Evolutionary conservation across 2,113 vertebrate species (phyloP).

Genomic region (Sinocyclocheilus anshuiensis): DNA sequence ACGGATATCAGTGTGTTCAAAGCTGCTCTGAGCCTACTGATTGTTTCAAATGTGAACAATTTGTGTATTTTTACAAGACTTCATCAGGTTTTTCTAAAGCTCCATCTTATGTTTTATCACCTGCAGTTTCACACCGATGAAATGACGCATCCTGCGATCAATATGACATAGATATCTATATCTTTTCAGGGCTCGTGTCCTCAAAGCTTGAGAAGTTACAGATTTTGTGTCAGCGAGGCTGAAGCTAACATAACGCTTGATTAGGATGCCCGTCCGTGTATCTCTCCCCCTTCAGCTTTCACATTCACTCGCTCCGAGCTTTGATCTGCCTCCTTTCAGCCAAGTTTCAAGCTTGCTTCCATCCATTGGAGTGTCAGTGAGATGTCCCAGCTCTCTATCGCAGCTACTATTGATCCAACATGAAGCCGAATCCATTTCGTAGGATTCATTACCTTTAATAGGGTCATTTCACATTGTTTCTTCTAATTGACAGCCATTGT

Average conservation of each 20-base stretch:
- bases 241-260: background rate
- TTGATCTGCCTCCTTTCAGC: conserved; percentile 48
- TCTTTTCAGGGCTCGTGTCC: background rate
- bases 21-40: background rate
- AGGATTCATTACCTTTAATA: conserved; percentile 52
- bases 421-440: conserved; percentile 43
- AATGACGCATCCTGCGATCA: background rate
- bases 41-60: background rate
- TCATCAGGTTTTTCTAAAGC: background rate
- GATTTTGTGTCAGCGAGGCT: background rate
- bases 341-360: conserved; percentile 21
- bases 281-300: conserved; percentile 27
- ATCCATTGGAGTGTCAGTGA: conserved; percentile 45
- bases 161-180: background rate
- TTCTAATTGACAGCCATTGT: conserved; percentile 50
- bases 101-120: background rate
- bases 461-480: conserved; percentile 46
- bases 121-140: background rate
- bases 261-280: conserved; percentile 15
- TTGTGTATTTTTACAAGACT: conserved; percentile 2
- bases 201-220: conserved; percentile 6
- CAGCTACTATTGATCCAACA: conserved; percentile 38
- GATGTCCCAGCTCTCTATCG: conserved; percentile 34
- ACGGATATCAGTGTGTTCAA: background rate
- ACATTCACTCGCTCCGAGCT: conserved; percentile 23